Percentiles rank a stretch among this genome's conserved stretches.
Conservation (phyloP, 2,888 invertebrate species). For the Brachypterus glaber region DNA sequence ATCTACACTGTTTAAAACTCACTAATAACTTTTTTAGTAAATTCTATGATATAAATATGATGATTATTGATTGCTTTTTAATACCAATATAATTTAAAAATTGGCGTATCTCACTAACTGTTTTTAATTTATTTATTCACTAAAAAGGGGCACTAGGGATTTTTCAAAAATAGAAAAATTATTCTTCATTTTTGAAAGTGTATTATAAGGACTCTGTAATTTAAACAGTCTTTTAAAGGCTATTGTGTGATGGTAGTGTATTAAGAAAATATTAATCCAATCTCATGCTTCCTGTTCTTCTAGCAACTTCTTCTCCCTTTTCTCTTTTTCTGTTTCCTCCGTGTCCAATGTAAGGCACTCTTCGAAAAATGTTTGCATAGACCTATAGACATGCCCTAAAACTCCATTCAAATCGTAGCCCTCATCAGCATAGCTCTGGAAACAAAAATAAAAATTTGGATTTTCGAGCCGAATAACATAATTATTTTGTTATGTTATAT, state of each 20-base stretch:
- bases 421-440: constrained; percentile 86
- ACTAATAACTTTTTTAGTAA: constrained; percentile 13
- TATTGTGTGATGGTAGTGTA: constrained; percentile 25
- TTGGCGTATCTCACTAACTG: background rate
- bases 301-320: constrained; percentile 21
- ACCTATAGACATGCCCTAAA: constrained; percentile 82
- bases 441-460: constrained; percentile 19
- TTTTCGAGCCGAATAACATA: background rate
- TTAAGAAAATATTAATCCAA: constrained; percentile 21
- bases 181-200: constrained; percentile 10
- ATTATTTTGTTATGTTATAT: no score
- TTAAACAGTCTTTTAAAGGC: constrained; percentile 23
- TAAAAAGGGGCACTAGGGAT: no score
- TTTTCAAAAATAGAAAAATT: no score
- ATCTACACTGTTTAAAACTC: constrained; percentile 15
- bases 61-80: no score
- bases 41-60: no score
- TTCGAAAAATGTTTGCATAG: constrained; percentile 87
- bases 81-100: no score
- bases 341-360: constrained; percentile 84
- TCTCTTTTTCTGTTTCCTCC: constrained; percentile 49
- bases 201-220: constrained; percentile 12
- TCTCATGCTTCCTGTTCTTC: constrained; percentile 29
- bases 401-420: constrained; percentile 76
- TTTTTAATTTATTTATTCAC: background rate